Percentiles rank a stretch among this genome's conserved stretches.
Evolutionary conservation across 2,797 vertebrate species (phyloP).

Genomic region (Oreonectes daqikongensis): DNA sequence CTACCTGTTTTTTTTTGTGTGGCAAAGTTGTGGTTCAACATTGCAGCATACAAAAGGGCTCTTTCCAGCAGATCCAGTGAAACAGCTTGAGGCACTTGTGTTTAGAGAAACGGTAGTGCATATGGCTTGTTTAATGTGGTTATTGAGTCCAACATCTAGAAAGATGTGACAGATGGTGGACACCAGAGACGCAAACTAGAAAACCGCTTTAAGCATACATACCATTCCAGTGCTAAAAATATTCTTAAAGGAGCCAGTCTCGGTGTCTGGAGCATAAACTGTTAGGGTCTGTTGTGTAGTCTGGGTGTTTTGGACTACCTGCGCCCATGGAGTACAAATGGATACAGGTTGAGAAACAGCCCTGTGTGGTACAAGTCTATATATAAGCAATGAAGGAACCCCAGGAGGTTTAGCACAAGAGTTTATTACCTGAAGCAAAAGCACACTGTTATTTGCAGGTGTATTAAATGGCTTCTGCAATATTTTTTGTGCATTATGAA

Average conservation of each 20-base stretch:
- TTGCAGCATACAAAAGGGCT: too few species aligned
- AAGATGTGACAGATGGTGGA: constrained; percentile 19
- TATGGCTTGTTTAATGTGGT: constrained; percentile 16
- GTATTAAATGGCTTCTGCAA: not conserved
- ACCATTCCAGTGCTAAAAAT: not conserved
- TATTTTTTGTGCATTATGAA: constrained; percentile 31
- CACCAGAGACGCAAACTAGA: not conserved
- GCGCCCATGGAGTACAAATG: constrained; percentile 39
- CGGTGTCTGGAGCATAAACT: constrained; percentile 8
- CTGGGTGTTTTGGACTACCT: constrained; percentile 39
- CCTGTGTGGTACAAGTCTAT: constrained; percentile 32
- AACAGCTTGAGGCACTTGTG: constrained; percentile 19
- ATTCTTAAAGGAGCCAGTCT: not conserved
- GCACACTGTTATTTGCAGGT: constrained; percentile 41
- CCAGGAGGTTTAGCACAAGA: constrained; percentile 31
- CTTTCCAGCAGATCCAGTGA: not conserved
- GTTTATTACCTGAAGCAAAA: constrained; percentile 38
- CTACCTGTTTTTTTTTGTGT: not conserved
- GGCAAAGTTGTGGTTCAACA: too few species aligned
- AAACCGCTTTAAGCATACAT: not conserved
- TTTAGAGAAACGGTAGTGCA: constrained; percentile 4
- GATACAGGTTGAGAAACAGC: constrained; percentile 40
- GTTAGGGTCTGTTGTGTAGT: constrained; percentile 33
- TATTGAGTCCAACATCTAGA: not conserved
- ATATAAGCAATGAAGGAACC: constrained; percentile 38